These are phyloP conservation scores for Coracopsis vasa DNA, from an alignment of 2,113 vertebrate genomes.

Conservation along the genomic window DNA sequence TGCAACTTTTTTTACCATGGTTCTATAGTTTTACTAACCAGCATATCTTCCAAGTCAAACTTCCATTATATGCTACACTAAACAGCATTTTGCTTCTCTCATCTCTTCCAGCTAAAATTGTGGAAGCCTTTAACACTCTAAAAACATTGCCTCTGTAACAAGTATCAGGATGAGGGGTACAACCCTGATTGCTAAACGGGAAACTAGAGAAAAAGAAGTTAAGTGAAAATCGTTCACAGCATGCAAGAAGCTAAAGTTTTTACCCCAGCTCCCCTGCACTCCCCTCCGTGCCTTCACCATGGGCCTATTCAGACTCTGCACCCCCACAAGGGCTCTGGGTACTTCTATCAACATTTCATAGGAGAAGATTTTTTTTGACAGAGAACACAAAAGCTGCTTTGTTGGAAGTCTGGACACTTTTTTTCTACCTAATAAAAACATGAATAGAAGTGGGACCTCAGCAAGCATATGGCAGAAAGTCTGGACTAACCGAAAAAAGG, in stretches of 20 bases:
- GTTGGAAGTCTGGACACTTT: conserved; percentile 68
- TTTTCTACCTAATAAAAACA: conserved; percentile 69
- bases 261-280: neutral
- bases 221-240: neutral
- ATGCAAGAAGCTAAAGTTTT: neutral
- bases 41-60: neutral
- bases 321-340: conserved; percentile 43
- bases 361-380: conserved; percentile 73
- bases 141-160: neutral
- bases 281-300: neutral
- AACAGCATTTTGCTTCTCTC: neutral
- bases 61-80: conserved; percentile 16
- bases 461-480: conserved; percentile 67
- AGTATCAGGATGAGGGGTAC: neutral
- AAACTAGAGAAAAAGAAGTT: neutral
- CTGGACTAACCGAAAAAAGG: conserved; percentile 43
- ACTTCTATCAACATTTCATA: conserved; percentile 64
- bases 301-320: conserved; percentile 36
- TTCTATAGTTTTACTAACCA: conserved; percentile 44
- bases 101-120: neutral
- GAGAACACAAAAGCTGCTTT: conserved; percentile 73
- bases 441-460: conserved; percentile 66
- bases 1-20: conserved; percentile 61
- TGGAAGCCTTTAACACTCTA: neutral
- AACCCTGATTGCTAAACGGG: neutral